Evolutionary conservation across 2,888 invertebrate species (phyloP), one percentile per base, ranked within the genome.

Genomic region (Penaeus monodon): DNA sequence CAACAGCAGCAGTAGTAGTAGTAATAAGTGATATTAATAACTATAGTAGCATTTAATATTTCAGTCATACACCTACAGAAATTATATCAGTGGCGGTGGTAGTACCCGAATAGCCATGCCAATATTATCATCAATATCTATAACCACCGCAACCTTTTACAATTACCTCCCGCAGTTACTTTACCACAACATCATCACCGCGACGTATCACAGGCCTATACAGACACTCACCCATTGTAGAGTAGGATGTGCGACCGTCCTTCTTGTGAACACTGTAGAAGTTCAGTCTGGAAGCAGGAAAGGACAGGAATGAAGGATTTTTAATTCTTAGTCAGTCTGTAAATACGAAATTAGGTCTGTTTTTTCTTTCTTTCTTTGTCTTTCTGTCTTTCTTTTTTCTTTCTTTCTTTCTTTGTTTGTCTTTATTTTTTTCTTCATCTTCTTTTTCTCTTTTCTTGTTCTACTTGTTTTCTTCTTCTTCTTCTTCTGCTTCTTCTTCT

Each of bases 201-300:
- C 1, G 44, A 44, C 44, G 10, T 44, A 10, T 44, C 10, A 44
- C 1, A 44, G 57, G 14, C 57, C 57, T 17, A 57, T 17, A 63
- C 17, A 79, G 33, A 14, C 10, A 33, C 80, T 80, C 80, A 80
- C 80, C 80, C 80, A 80, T 80, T 4, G 80, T 65, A n/a, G 80
- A 80, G 66, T 80, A 80, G 20, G 80, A 29, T 10, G 80, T 27
- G 10, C 38, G n/a, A 1, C 80, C 80, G n/a, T 29, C 64, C 22
- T 22, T 29, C 8, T 27, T 49, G 38, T 64, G n/a, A 17, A 65
- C 22, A 6, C 65, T 80, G 44, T 80, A 80, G 80, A 80, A 80
- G 80, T 80, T 80, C 65, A 64, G 80, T n/a, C 80, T 80, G 80
- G 24, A 10, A 29, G 4, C 27, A 29, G 24, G 29, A 38, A 76